A percentile compares a stretch with the other conserved stretches of the same genome.
Evolutionary conservation across 2,888 invertebrate genomes (phyloP).

Genomic region (Drosophila prolongata): DNA sequence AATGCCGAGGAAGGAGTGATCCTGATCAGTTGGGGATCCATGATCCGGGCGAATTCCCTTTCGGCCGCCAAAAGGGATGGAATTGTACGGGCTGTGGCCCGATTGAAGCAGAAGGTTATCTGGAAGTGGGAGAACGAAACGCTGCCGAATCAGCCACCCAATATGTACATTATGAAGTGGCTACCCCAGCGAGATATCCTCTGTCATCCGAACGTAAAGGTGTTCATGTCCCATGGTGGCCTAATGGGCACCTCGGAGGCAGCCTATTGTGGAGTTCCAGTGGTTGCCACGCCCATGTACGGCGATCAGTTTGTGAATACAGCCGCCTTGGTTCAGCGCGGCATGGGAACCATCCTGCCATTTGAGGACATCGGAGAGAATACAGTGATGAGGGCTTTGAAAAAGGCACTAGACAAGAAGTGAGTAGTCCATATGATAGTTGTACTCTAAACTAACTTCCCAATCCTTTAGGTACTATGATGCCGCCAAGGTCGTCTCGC

Average conservation of each 20-base stretch:
- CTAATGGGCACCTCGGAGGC: conserved; percentile 89
- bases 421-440: conserved; percentile 75
- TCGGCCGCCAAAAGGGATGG: conserved; percentile 86
- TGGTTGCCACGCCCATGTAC: conserved; percentile 88
- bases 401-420: conserved; percentile 84
- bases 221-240: conserved; percentile 90
- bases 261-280: conserved; percentile 88
- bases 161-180: conserved; percentile 88
- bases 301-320: conserved; percentile 88
- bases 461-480: conserved; percentile 67
- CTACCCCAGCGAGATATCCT: conserved; percentile 90
- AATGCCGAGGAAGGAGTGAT: conserved; percentile 87
- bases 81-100: conserved; percentile 86
- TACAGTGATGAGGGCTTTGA: conserved; percentile 85
- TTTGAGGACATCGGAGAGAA: conserved; percentile 86
- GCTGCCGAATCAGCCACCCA: conserved; percentile 86
- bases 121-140: conserved; percentile 90
- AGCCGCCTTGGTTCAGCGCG: conserved; percentile 85
- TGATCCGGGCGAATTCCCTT: conserved; percentile 87
- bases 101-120: conserved; percentile 87
- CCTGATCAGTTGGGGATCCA: conserved; percentile 90
- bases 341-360: conserved; percentile 86
- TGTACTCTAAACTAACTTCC: background rate
- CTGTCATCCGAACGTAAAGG: conserved; percentile 89
- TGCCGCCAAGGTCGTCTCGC: conserved; percentile 85